Evolutionary conservation across 2,113 vertebrate genomes (phyloP), one percentile per base, ranked within the genome.

Genomic region (Coreoperca whiteheadi): DNA sequence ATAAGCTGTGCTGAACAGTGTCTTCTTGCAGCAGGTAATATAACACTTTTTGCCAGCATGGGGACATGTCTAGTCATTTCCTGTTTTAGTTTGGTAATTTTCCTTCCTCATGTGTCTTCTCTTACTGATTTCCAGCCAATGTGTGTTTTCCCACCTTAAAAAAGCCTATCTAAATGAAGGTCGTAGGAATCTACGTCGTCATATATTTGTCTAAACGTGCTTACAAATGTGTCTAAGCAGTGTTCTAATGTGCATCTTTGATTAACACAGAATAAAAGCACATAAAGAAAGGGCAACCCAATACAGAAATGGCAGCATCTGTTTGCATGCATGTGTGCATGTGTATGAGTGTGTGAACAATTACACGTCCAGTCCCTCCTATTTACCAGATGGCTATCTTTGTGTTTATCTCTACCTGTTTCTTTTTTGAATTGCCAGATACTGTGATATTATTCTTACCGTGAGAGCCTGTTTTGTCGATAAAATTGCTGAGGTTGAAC

Each of bases 401-500:
- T 64, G 50, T 39, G 11, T 75, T 56, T 5, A n/a, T 65, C 39
- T 46, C 60, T 66, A 77, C 23, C 73, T 71, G 28, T 60, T 77
- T 80, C 12, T 60, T 28, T 41, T 25, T 60, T 32, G 11, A 41
- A 12, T 53, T 56, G 11, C 34, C 18, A 80, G 60, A 60, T 43
- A 65, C 37, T 89, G 23, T 43, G 15, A 65, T 8, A 25, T 37
- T 53, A 11, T 53, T 71, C 96, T 97, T 94, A 99, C 98, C 98
- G 74, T 99, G 97, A 79, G 98, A 97, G 90, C 98, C 98, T 70
- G 98, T 99, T 97, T 99, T 99, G 95, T 99, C 98, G 91, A 99
- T 97, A 94, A 99, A 99, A 91, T 99, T 99, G 95, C 98, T 99
- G 94, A 99, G 97, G 91, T 99, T 99, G 95, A 99, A 99, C 82